These are phyloP conservation scores for Panurus biarmicus DNA, from an alignment of 2,113 vertebrate species.

Conservation along the genomic window DNA sequence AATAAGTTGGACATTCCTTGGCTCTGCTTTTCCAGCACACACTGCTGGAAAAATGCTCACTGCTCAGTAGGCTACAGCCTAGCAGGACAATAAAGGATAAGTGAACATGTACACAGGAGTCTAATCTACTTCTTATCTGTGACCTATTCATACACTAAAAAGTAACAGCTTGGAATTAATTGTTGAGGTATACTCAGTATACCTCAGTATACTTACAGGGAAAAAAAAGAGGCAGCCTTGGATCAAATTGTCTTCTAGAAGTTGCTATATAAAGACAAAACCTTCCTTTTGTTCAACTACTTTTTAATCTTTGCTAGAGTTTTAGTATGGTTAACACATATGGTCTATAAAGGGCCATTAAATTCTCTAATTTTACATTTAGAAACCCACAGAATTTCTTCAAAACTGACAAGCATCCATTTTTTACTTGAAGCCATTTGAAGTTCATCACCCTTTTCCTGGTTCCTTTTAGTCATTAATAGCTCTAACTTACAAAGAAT, in stretches of 20 bases:
- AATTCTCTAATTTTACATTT: background rate
- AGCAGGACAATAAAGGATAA: background rate
- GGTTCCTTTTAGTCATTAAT: background rate
- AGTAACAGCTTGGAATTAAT: background rate
- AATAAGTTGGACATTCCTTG: fast-evolving
- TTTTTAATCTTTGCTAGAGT: background rate
- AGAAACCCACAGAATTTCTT: background rate
- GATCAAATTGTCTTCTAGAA: background rate
- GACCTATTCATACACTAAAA: background rate
- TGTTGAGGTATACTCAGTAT: background rate
- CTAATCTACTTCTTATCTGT: background rate
- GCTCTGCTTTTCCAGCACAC: background rate
- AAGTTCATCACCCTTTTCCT: background rate
- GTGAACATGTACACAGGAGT: background rate
- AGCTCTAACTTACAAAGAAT: background rate
- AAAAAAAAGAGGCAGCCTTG: background rate
- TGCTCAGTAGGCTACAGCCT: background rate
- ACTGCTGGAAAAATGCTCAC: background rate
- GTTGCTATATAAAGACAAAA: background rate
- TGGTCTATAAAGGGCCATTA: background rate
- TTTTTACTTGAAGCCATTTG: background rate
- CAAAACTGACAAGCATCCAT: background rate
- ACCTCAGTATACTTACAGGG: background rate
- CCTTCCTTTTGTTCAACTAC: background rate
- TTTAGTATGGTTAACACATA: background rate